Evolutionary conservation across 37 sponge, comb jelly and placozoan species (phyloP).

Genomic region (Spongilla lacustris): DNA sequence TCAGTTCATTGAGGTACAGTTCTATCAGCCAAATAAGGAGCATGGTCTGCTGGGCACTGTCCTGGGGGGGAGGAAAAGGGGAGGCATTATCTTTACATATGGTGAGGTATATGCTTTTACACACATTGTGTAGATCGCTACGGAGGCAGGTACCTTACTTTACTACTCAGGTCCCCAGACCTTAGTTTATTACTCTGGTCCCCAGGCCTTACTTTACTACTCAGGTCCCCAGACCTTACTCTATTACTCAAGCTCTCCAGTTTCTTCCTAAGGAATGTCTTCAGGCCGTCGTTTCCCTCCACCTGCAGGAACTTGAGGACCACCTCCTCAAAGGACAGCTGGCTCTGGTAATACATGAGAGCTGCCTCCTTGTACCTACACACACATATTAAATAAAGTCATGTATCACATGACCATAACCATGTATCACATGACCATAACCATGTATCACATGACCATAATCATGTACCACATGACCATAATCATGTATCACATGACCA

Average conservation of each 20-base stretch:
- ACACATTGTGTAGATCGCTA: too few species aligned
- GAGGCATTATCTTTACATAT: background rate
- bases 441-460: too few species aligned
- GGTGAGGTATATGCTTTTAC: background rate
- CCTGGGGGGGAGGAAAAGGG: slow-evolving; percentile 14
- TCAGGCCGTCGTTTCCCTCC: slow-evolving; percentile 74
- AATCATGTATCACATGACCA: too few species aligned
- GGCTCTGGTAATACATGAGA: slow-evolving; percentile 77
- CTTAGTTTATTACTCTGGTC: too few species aligned
- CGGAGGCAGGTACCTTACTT: too few species aligned
- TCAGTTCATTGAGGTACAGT: slow-evolving; percentile 78
- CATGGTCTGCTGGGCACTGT: slow-evolving; percentile 87
- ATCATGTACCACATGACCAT: too few species aligned
- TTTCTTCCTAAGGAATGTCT: slow-evolving; percentile 60
- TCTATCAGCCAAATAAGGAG: slow-evolving; percentile 83
- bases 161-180: too few species aligned
- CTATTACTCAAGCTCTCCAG: slow-evolving; percentile 33
- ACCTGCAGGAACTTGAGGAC: slow-evolving; percentile 89
- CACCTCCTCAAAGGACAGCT: slow-evolving; percentile 93
- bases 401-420: too few species aligned
- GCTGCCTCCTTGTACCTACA: slow-evolving; percentile 86
- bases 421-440: too few species aligned
- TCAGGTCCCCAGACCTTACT: too few species aligned
- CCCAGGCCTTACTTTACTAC: too few species aligned
- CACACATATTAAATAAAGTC: background rate